Evolutionary conservation across 2,113 vertebrate genomes (phyloP), one percentile per base, ranked within the genome.

Genomic region (Carassius carassius): DNA sequence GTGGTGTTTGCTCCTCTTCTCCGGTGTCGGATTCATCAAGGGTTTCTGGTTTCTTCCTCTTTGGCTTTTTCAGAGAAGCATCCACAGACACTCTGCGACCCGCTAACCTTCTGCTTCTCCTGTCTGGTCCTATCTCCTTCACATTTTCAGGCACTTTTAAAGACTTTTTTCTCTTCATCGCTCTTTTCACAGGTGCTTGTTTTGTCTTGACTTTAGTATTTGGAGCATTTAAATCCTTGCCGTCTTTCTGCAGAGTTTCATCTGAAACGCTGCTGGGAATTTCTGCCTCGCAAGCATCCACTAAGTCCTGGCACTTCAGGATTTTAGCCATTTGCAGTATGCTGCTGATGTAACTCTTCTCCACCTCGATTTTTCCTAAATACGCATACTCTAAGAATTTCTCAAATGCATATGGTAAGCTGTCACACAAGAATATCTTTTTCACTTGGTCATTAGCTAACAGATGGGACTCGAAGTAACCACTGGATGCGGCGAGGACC

Each of bases 301-400:
- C 92, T 11, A 99, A 93, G 51, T 96, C 96, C 78, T 93, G 92
- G 75, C 98, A 99, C 84, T 97, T 96, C 17, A 99, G 91, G 78
- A 95, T 93, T 23, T 95, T 93, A 0, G 98, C 97, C 16, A 95
- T 92, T 3, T 95, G 94, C 1, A 95, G 92, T 88, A 99, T 93
- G 0, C 94, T 93, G 63, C 92, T 91, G 6, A 99, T 94, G 62
- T 94, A 91, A n/a, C 95, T 94, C 88, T 94, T 93, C 78, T 94
- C 93, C 0, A 99, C 95, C 70, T 96, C 93, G 0, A 97, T 94
- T 81, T 91, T 95, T 0, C 97, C 96, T 0, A 97, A 99, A 84
- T 99, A 99, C 2, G 96, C 96, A 72, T 98, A 99, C 29, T 99
- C 97, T 49, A 99, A 89, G 86, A 97, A 99, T 0, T 93, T 97